These are phyloP conservation scores for Rhyzopertha dominica DNA, from an alignment of 1,140 invertebrate genomes.

Conservation along the genomic window DNA sequence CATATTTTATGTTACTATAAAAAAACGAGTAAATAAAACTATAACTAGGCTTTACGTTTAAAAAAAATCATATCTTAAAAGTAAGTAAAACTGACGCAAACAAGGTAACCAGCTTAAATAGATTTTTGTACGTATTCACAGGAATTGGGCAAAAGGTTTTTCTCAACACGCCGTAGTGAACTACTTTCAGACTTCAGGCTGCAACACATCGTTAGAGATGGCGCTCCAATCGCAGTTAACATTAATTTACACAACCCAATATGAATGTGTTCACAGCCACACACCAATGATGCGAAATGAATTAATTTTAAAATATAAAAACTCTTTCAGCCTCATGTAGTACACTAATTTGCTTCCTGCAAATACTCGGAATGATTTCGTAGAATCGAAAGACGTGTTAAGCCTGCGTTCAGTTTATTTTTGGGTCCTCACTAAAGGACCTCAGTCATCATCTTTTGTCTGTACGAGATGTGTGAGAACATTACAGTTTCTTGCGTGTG, in stretches of 20 bases:
- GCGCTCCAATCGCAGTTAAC: conserved; percentile 26
- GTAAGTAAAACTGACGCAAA: too few species aligned
- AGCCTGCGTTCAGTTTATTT: conserved; percentile 15
- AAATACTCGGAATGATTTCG: conserved; percentile 22
- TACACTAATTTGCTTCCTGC: too few species aligned
- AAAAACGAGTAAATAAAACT: too few species aligned
- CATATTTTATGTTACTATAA: too few species aligned
- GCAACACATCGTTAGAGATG: conserved; percentile 15
- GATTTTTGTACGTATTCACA: too few species aligned
- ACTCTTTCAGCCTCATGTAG: conserved; percentile 35
- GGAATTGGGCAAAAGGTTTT: too few species aligned
- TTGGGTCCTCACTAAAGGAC: neutral
- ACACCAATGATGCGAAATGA: conserved; percentile 36
- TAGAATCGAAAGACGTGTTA: conserved; percentile 14
- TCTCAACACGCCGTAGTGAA: too few species aligned
- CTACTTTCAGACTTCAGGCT: conserved; percentile 24
- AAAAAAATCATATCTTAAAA: too few species aligned
- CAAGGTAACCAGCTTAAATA: too few species aligned
- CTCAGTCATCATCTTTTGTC: conserved; percentile 13
- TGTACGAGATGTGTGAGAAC: conserved; percentile 20
- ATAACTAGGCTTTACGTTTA: too few species aligned
- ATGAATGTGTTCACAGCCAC: conserved; percentile 40
- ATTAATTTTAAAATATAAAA: conserved; percentile 25
- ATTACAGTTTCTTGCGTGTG: too few species aligned
- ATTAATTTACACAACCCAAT: conserved; percentile 32